These are phyloP conservation scores for Dinomys branickii DNA, from an alignment of 2,113 vertebrate species.

Conservation along the genomic window DNA sequence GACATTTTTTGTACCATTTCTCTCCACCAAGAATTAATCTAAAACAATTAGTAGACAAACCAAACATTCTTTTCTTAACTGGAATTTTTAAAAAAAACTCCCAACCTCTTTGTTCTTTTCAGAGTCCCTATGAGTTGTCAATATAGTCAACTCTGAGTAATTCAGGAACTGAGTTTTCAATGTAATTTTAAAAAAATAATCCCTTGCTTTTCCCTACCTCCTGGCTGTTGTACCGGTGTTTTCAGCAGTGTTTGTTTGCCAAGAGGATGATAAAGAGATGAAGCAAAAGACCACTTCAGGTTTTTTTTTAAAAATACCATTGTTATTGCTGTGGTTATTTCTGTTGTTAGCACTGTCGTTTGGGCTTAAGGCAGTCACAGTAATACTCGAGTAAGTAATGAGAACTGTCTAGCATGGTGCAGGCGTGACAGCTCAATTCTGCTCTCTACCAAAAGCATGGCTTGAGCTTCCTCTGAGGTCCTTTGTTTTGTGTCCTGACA, in stretches of 20 bases:
- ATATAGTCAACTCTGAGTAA: slow-evolving; percentile 45
- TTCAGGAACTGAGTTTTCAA: slow-evolving; percentile 8
- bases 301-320: not conserved
- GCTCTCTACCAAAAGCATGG: not conserved
- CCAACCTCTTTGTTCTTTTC: slow-evolving; percentile 55
- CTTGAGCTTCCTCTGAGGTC: not conserved
- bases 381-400: not conserved
- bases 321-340: not conserved
- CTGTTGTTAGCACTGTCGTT: not conserved
- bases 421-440: not conserved
- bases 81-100: not conserved
- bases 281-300: not conserved
- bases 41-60: slow-evolving; percentile 69
- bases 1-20: slow-evolving; percentile 40
- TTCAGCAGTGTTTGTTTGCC: not conserved
- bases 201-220: not conserved
- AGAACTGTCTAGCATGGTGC: not conserved
- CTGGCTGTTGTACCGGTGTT: not conserved
- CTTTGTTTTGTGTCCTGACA: not conserved
- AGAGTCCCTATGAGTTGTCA: not conserved
- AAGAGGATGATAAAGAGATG: not conserved
- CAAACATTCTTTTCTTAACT: slow-evolving; percentile 74
- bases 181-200: not conserved
- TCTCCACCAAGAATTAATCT: slow-evolving; percentile 57
- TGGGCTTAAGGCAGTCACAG: not conserved